Evolutionary conservation across 2,797 vertebrate species (phyloP), one percentile per base, ranked within the genome.

Genomic region (Hypotaenidia okinawae): DNA sequence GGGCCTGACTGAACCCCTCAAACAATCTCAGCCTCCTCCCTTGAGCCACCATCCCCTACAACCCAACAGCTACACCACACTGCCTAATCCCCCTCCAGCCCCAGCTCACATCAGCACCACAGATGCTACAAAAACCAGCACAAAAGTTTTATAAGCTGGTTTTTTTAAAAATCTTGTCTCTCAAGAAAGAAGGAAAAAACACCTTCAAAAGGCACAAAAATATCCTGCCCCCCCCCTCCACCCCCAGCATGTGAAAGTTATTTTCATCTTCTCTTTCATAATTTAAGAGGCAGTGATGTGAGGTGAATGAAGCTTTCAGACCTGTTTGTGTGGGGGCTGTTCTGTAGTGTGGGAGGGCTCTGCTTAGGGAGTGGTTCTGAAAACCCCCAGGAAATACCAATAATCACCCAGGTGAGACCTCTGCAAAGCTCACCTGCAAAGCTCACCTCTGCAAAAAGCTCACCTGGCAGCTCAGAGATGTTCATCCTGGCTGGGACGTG

Each of bases 171-270:
- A 76, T 69, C 61, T 80, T 83, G 58, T 69, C 73, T 95, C 35
- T 93, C 68, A 69, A 62, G 37, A 89, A 68, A 45, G 62, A 80
- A 72, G 55, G 17, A 37, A 59, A 54, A 87, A 54, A 87, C 77
- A 13, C n/a, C 84, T 91, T 96, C 93, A 91, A 95, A 96, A 58
- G 82, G 85, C 66, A 94, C 30, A 90, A 86, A 96, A 94, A 91
- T 87, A 91, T 69, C 80, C 58, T 43, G 43, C 41, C 45, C 45
- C 21, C 45, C 17, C 16, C 45, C 45, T 16, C 17, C 18, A 5
- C 74, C 55, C 1, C 2, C 5, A 58, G 59, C 57, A 19, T 13
- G 21, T 17, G 33, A 69, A 79, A 51, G 77, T 57, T 94, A 83
- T 90, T 95, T 95, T 70, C 79, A 87, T 87, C 66, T 0, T 0